Evolutionary conservation across 2,797 vertebrate species (phyloP).

Genomic region (Cyclura pinguis): DNA sequence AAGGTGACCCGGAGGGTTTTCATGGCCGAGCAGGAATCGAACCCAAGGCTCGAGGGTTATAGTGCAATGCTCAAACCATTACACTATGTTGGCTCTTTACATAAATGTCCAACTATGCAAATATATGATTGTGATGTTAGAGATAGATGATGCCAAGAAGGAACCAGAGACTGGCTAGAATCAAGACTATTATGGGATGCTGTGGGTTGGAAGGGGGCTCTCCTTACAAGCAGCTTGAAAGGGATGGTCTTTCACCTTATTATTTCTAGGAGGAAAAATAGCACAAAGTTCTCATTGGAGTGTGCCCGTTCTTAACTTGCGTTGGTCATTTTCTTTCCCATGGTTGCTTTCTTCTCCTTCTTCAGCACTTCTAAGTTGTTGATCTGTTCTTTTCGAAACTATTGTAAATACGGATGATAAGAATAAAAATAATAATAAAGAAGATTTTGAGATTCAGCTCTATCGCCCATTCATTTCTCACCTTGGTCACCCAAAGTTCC

Average conservation of each 20-base stretch:
- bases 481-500: background rate
- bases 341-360: background rate
- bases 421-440: slow-evolving; percentile 37
- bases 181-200: background rate
- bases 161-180: background rate
- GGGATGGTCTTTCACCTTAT: background rate
- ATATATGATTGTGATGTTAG: background rate
- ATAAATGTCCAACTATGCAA: slow-evolving; percentile 14
- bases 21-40: no score
- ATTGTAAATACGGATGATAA: slow-evolving; percentile 69
- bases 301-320: slow-evolving; percentile 49
- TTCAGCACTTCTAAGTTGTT: background rate
- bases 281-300: slow-evolving; percentile 64
- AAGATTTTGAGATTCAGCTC: slow-evolving; percentile 67
- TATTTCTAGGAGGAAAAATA: slow-evolving; percentile 38
- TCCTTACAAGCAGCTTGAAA: background rate
- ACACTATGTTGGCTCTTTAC: no score
- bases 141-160: background rate
- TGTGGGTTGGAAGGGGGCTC: background rate
- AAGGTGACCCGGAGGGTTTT: no score
- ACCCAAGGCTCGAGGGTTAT: no score
- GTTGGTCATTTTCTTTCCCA: slow-evolving; percentile 58
- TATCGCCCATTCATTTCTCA: background rate
- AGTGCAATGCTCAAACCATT: no score
- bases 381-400: slow-evolving; percentile 62